A percentile compares a stretch with the other conserved stretches of the same genome.
Conservation (phyloP, 2,797 vertebrate genomes). For the Spinus olivaceus region DNA sequence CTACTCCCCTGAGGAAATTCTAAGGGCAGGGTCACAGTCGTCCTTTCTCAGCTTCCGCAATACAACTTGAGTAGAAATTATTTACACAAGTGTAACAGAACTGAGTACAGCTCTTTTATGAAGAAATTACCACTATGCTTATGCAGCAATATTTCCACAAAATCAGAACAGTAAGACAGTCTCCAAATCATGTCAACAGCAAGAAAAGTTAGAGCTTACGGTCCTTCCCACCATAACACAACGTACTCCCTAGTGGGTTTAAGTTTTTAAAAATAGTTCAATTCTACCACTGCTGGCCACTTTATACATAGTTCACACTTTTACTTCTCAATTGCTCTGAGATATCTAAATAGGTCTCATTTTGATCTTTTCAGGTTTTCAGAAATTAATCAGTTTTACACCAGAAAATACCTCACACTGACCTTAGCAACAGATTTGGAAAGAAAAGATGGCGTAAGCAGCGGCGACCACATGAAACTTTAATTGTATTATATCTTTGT, state of each 20-base stretch:
- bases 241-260: background rate
- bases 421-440: background rate
- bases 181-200: background rate
- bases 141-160: background rate
- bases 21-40: background rate
- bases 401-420: background rate
- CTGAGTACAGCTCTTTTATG: background rate
- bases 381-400: background rate
- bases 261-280: background rate
- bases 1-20: constrained; percentile 32
- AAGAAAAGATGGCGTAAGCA: background rate
- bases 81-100: background rate
- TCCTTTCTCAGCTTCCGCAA: constrained; percentile 17
- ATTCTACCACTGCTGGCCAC: background rate
- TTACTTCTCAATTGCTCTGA: background rate
- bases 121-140: background rate
- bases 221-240: background rate
- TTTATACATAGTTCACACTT: background rate
- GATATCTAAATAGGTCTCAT: background rate
- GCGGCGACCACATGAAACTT: background rate
- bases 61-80: background rate
- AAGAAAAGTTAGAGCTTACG: background rate
- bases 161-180: background rate
- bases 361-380: background rate
- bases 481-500: background rate